These are phyloP conservation scores for Anastrepha obliqua DNA, from an alignment of 1,140 invertebrate genomes.

Conservation along the genomic window DNA sequence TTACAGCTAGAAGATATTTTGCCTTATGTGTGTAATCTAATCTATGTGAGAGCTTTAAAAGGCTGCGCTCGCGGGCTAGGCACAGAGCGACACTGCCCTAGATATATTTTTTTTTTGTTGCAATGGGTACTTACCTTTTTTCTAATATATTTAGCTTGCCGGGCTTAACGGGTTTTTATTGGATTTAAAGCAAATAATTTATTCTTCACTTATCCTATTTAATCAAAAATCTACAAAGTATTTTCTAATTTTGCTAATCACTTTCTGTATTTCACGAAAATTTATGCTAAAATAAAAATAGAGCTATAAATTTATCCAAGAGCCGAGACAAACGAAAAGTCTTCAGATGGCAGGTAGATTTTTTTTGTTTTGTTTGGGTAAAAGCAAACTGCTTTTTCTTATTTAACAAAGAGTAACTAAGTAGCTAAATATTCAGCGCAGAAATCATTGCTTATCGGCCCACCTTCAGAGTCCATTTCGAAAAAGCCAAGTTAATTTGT, in stretches of 20 bases:
- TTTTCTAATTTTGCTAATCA: conserved; percentile 17
- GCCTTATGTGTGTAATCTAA: too few species aligned
- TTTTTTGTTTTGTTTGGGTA: not conserved
- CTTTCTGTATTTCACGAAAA: not conserved
- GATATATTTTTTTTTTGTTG: too few species aligned
- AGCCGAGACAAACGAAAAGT: not conserved
- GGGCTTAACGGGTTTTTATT: too few species aligned
- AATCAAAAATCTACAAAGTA: not conserved
- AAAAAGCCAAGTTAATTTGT: conserved; percentile 42
- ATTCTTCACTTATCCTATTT: too few species aligned
- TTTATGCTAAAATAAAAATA: not conserved
- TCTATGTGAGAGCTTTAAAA: too few species aligned
- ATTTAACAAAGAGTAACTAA: not conserved
- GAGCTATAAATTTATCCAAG: not conserved
- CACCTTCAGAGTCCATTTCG: not conserved
- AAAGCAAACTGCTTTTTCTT: not conserved
- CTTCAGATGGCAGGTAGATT: not conserved
- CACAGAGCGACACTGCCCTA: too few species aligned
- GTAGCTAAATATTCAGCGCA: not conserved
- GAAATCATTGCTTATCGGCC: not conserved
- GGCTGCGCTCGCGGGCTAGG: too few species aligned
- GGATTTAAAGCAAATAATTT: too few species aligned
- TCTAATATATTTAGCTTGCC: too few species aligned
- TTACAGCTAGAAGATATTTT: too few species aligned
- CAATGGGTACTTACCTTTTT: too few species aligned